These are phyloP conservation scores for Hippocampus zosterae DNA, from an alignment of 2,113 vertebrate genomes.

Conservation along the genomic window DNA sequence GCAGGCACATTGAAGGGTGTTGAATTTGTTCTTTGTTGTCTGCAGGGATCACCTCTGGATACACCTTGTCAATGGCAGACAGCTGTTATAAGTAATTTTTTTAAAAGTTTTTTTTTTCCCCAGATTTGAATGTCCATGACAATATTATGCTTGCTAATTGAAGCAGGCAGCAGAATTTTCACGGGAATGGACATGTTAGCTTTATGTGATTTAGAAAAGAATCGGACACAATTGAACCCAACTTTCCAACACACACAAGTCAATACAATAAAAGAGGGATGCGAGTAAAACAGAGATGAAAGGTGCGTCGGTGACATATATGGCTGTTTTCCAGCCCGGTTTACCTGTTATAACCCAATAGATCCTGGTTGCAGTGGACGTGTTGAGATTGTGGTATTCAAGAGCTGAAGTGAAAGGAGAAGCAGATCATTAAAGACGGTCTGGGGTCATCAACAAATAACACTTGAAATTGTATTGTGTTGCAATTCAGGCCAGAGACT, in stretches of 20 bases:
- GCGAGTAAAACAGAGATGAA: neutral
- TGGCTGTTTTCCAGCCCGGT: neutral
- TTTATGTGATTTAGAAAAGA: neutral
- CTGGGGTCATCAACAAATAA: neutral
- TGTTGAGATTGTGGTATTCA: slow-evolving; percentile 94
- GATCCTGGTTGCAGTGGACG: slow-evolving; percentile 85
- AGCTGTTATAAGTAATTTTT: too few species aligned
- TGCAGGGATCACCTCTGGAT: too few species aligned
- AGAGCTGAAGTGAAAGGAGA: slow-evolving; percentile 73
- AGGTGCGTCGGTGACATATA: neutral
- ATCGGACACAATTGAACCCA: neutral
- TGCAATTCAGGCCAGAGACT: neutral
- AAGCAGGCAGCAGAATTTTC: neutral
- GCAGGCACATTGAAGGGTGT: too few species aligned
- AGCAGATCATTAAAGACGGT: neutral
- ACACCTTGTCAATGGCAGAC: too few species aligned
- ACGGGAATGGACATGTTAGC: neutral
- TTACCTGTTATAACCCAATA: slow-evolving; percentile 98
- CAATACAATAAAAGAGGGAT: neutral
- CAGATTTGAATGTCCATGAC: neutral
- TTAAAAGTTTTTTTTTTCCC: too few species aligned
- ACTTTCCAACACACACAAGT: neutral
- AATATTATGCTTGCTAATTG: neutral
- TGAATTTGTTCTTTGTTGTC: too few species aligned
- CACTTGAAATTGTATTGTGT: neutral